These are phyloP conservation scores for Drosophila pectinifera DNA, from an alignment of 1,140 invertebrate genomes.

Conservation along the genomic window DNA sequence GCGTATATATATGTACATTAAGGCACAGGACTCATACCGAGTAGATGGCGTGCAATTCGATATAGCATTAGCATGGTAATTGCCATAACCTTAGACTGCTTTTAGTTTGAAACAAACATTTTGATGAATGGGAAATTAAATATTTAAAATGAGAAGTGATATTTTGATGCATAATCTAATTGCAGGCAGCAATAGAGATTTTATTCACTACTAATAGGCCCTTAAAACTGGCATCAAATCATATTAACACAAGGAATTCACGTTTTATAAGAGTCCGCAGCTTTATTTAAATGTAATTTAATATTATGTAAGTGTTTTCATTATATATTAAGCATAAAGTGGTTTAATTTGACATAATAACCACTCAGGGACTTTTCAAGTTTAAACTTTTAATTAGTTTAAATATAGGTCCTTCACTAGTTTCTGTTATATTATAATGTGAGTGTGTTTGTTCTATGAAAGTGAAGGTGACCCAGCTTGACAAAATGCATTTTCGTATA, in stretches of 20 bases:
- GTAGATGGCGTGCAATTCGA: conserved; percentile 9
- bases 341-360: background rate
- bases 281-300: background rate
- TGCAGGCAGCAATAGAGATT: background rate
- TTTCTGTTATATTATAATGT: background rate
- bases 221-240: background rate
- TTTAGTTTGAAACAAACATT: conserved; percentile 5
- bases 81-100: conserved; percentile 1
- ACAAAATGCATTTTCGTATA: too few species aligned
- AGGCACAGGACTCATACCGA: conserved; percentile 20
- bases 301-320: background rate
- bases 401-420: background rate
- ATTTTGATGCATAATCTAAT: background rate
- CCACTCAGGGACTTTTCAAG: background rate
- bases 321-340: background rate
- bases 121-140: conserved; percentile 1
- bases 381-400: background rate
- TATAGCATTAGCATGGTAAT: conserved; percentile 11
- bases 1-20: conserved; percentile 29
- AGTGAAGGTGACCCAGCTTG: too few species aligned
- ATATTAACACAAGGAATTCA: background rate
- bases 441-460: too few species aligned
- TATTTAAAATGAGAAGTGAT: background rate
- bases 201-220: conserved; percentile 2
- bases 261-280: background rate